phyloP scores from a whole-genome alignment of 2,113 vertebrate species.

The Illadopsis cleaveri region DNA sequence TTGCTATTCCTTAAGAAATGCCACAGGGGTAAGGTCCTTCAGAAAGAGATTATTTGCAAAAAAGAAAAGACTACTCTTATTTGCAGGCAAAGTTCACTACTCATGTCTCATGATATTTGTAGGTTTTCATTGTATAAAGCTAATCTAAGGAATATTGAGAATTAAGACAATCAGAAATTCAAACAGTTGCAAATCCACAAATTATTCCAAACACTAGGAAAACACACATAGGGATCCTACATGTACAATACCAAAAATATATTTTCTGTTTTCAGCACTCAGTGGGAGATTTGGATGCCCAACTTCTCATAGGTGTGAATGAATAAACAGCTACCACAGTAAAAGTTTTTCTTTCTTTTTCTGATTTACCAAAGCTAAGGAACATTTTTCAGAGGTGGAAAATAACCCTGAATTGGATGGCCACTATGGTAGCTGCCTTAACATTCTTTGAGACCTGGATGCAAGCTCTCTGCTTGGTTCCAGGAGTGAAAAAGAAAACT shows the following conservation, averaged over 20 bases:
- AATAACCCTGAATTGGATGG: neutral
- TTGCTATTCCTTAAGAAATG: neutral
- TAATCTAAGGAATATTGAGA: neutral
- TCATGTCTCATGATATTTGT: neutral
- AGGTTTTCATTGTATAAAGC: neutral
- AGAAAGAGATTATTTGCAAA: neutral
- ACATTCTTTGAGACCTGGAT: neutral
- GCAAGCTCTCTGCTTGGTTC: neutral
- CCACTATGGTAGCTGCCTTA: neutral
- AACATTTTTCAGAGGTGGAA: neutral
- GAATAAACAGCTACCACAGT: neutral
- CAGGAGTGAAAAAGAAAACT: neutral
- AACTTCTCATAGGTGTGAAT: neutral
- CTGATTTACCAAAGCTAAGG: neutral
- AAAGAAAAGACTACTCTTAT: neutral
- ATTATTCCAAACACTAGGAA: neutral
- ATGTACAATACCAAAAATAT: neutral
- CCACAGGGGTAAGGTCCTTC: neutral
- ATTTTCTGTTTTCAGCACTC: neutral
- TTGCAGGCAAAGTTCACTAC: neutral
- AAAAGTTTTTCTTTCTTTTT: neutral
- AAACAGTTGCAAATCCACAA: neutral
- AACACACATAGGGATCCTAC: neutral
- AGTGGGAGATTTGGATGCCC: neutral
- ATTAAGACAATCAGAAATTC: neutral